Base-by-base conservation (phyloP, 2,113 vertebrate species). In the Cyphomyrus plagiostoma region DNA sequence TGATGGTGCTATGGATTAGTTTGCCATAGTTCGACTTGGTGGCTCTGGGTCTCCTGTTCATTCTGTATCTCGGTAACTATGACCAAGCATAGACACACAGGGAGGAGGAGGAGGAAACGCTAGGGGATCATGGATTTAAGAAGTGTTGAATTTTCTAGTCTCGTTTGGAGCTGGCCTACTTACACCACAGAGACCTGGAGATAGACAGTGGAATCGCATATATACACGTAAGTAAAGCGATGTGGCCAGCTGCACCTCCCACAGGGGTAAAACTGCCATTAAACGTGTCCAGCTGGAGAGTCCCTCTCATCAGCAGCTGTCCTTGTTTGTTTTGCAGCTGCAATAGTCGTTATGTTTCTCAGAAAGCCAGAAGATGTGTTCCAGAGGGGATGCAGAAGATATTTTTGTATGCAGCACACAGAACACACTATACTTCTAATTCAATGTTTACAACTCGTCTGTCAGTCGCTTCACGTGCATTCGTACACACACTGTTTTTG, bases 381-480 rank as follows among this genome's bases (percentile, higher is more conserved):
- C 92, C 92, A 95, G 94, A 92, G 92, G 92, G 94, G 93, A 93
- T 95, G 93, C 92, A 94, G 93, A 90, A 48, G 85, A 87, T 90
- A 87, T 86, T 90, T 90, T 89, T 90, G 77, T 89, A 89, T 26
- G 35, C 23, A 45, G 56, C 53, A 50, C 45, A 66, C 53, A 83
- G 52, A 83, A 87, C 85, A 77, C 26, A 49, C 30, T 84, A 7
- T 90, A 26, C n/a, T 82, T 88, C 62, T 50, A 30, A 53, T 74
- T 90, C 93, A 88, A 94, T 92, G 94, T 94, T 94, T 95, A 95
- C 93, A 94, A 93, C 92, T 94, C 93, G 94, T 91, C 93, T 94
- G 92, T 95, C 77, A 95, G 92, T 92, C 94, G 93, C 93, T 94
- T 93, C 92, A 91, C 93, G 91, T 92, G 90, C 92, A 92, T 94